Evolutionary conservation across 2,797 vertebrate species (phyloP).

Genomic region (Pseudomugil gertrudae): DNA sequence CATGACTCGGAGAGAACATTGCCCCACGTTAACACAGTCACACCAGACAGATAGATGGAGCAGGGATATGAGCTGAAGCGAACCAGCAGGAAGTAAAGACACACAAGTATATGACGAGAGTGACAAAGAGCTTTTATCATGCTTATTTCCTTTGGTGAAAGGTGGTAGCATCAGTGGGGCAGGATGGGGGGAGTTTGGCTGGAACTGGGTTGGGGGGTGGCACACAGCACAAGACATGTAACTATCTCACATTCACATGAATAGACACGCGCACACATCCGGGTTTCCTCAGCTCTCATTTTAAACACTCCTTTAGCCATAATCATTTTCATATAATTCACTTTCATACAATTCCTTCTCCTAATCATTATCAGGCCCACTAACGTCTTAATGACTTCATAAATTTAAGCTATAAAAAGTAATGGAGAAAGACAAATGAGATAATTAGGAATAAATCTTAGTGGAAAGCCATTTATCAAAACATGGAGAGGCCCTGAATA

Average conservation of each 20-base stretch:
- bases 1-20: constrained; percentile 60
- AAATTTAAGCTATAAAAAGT: constrained; percentile 99
- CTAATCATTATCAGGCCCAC: constrained; percentile 91
- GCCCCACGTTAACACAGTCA: constrained; percentile 47
- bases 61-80: constrained; percentile 60
- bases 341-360: constrained; percentile 91
- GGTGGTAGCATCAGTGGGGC: constrained; percentile 55
- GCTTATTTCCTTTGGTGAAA: constrained; percentile 72
- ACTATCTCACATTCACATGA: constrained; percentile 50
- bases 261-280: constrained; percentile 45
- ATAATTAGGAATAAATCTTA: constrained; percentile 99
- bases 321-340: constrained; percentile 91
- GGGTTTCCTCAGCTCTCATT: constrained; percentile 78
- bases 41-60: constrained; percentile 72
- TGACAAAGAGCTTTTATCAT: constrained; percentile 80
- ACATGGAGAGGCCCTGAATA: constrained; percentile 95
- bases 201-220: constrained; percentile 27
- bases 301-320: constrained; percentile 90
- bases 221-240: constrained; percentile 77
- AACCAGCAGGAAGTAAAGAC: constrained; percentile 57
- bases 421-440: constrained; percentile 99
- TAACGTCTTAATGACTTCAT: constrained; percentile 97
- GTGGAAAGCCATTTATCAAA: constrained; percentile 97
- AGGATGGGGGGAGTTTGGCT: constrained; percentile 21
- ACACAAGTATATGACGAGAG: constrained; percentile 56